These are phyloP conservation scores for Melanitta fusca DNA, from an alignment of 2,797 vertebrate species.

Conservation along the genomic window DNA sequence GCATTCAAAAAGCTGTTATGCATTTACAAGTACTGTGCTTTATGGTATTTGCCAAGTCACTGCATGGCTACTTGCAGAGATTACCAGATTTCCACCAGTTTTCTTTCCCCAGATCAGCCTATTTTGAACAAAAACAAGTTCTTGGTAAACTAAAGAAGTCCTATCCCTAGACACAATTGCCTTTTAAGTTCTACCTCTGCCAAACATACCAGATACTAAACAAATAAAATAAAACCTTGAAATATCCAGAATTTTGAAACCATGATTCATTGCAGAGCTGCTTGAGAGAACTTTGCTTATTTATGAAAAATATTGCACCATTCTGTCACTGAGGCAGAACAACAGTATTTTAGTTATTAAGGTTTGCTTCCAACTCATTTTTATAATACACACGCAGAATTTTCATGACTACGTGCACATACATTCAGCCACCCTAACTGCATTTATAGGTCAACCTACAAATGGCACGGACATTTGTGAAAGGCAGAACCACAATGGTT, in stretches of 20 bases:
- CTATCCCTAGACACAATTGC: not conserved
- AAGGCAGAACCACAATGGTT: not conserved
- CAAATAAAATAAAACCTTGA: not conserved
- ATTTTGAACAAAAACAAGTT: slow-evolving; percentile 4
- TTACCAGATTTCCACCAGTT: not conserved
- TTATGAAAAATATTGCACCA: not conserved
- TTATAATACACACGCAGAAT: not conserved
- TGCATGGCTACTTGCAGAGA: not conserved
- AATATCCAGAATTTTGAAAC: not conserved
- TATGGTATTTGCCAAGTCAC: slow-evolving; percentile 2
- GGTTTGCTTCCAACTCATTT: not conserved
- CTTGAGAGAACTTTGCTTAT: not conserved
- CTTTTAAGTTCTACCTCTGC: not conserved
- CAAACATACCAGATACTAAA: not conserved
- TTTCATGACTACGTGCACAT: not conserved
- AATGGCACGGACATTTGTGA: not conserved
- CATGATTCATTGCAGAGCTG: not conserved
- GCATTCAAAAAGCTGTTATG: not conserved
- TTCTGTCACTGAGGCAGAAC: not conserved
- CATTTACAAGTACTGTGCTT: not conserved
- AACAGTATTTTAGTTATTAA: not conserved
- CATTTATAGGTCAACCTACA: not conserved
- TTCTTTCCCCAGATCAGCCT: not conserved
- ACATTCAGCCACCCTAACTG: not conserved
- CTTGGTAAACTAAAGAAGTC: not conserved